These are phyloP conservation scores for Melanerpes formicivorus DNA, from an alignment of 2,113 vertebrate species.

Conservation along the genomic window DNA sequence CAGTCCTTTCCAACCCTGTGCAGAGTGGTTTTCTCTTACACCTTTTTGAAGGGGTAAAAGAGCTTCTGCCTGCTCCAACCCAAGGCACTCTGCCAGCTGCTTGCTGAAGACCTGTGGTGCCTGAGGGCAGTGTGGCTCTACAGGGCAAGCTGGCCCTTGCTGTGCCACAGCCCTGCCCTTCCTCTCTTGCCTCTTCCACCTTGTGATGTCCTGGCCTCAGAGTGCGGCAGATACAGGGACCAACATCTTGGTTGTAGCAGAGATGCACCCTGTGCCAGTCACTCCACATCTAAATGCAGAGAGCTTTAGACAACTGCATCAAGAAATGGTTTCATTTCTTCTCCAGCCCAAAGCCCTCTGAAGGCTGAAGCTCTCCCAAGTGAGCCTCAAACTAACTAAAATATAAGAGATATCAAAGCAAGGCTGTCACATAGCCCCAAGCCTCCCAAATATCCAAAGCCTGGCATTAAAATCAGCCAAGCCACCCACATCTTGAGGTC, in stretches of 20 bases:
- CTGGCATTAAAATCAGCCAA: not conserved
- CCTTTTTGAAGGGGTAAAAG: too few relatives aligned
- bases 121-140: not conserved
- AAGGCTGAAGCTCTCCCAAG: conserved; percentile 8
- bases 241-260: not conserved
- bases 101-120: too few relatives aligned
- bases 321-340: conserved; percentile 6
- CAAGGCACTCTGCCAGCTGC: too few relatives aligned
- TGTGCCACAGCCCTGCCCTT: not conserved
- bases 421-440: not conserved
- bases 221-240: not conserved
- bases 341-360: not conserved
- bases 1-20: too few relatives aligned
- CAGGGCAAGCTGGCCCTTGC: not conserved
- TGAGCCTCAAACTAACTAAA: conserved; percentile 20
- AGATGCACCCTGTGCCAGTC: not conserved
- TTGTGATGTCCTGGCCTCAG: not conserved
- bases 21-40: too few relatives aligned
- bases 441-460: not conserved
- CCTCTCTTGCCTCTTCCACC: not conserved
- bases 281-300: not conserved
- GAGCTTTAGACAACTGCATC: not conserved
- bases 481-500: not conserved
- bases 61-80: too few relatives aligned
- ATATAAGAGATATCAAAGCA: not conserved